These are phyloP conservation scores for Tokudaia muenninki DNA, from an alignment of 2,797 vertebrate genomes.

Conservation along the genomic window DNA sequence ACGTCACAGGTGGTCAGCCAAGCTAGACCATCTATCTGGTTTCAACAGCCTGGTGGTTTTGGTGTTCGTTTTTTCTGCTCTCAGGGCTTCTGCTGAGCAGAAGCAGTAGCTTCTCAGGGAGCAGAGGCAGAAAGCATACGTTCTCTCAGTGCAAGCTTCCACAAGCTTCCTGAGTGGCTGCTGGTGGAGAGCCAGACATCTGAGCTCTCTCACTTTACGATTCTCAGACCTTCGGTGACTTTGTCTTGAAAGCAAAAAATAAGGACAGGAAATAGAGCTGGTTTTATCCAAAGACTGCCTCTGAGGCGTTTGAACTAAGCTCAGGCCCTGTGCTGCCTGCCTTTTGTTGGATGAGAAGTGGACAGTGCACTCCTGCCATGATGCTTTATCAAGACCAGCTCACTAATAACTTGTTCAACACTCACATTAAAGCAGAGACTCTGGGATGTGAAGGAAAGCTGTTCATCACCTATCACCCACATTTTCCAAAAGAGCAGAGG, in stretches of 20 bases:
- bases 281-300: conserved; percentile 3
- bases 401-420: background rate
- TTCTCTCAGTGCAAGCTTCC: background rate
- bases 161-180: background rate
- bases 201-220: background rate
- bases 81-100: background rate
- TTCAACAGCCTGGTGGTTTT: background rate
- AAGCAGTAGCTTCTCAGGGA: background rate
- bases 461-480: background rate
- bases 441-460: background rate
- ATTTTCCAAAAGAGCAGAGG: background rate
- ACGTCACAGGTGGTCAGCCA: background rate
- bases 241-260: background rate
- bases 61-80: background rate
- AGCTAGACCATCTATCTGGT: background rate
- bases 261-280: conserved; percentile 28
- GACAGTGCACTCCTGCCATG: background rate
- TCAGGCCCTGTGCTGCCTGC: background rate
- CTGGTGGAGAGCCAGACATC: background rate
- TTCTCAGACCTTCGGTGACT: background rate
- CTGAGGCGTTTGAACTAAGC: background rate
- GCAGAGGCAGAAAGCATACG: background rate
- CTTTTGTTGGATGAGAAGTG: background rate
- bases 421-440: background rate
- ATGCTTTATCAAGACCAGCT: background rate